A percentile compares a stretch with the other conserved stretches of the same genome.
Conservation (phyloP, 2,113 vertebrate genomes). For the Corythornis madagascariensis region DNA sequence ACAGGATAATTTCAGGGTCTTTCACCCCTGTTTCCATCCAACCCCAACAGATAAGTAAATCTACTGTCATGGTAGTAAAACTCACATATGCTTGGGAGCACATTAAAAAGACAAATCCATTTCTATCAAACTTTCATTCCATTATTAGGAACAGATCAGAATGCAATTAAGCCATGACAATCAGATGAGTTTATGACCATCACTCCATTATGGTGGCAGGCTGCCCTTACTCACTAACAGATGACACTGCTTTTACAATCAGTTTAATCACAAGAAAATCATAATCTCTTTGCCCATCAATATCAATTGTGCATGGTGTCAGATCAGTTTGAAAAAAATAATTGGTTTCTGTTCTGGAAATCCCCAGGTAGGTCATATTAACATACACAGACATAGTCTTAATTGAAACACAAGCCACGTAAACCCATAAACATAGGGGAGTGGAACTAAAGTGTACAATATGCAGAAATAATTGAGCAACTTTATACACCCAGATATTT, state of each 20-base stretch:
- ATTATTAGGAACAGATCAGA: background rate
- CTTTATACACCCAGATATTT: background rate
- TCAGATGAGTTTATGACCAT: background rate
- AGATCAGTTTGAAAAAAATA: constrained; percentile 11
- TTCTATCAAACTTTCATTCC: background rate
- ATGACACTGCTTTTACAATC: background rate
- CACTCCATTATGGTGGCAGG: background rate
- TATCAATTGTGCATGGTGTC: background rate
- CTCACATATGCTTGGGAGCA: background rate
- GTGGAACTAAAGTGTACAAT: background rate
- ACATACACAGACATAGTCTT: background rate
- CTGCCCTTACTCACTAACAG: background rate
- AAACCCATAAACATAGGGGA: background rate
- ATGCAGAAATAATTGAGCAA: background rate
- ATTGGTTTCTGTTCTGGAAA: constrained; percentile 5
- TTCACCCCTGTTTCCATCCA: background rate
- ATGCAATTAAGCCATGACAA: background rate
- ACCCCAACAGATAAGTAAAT: background rate
- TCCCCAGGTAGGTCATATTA: background rate
- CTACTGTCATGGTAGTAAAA: background rate
- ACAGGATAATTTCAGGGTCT: too few relatives aligned
- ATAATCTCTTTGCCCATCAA: background rate
- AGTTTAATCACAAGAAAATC: constrained; percentile 5
- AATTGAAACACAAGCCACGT: background rate
- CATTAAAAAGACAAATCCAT: background rate